phyloP scores from a whole-genome alignment of 2,888 invertebrate genomes.

The Eledona agricola region DNA sequence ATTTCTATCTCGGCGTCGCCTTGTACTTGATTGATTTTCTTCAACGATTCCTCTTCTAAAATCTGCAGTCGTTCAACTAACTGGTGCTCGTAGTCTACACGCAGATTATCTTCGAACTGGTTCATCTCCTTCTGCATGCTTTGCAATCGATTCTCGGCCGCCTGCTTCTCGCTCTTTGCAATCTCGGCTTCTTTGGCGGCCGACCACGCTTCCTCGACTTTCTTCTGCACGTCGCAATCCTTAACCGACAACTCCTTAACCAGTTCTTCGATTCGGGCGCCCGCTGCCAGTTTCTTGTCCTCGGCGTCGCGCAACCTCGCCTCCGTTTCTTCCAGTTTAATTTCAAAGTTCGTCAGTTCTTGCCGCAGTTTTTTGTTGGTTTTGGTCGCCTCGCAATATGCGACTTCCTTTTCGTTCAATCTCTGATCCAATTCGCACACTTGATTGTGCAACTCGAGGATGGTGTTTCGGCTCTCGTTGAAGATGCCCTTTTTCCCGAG shows the following conservation, averaged over 20 bases:
- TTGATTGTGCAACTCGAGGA: slow-evolving; percentile 59
- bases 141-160: slow-evolving; percentile 44
- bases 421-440: slow-evolving; percentile 61
- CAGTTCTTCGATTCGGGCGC: too few relatives aligned
- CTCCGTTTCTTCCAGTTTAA: slow-evolving; percentile 38
- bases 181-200: slow-evolving; percentile 42
- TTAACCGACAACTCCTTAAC: too few relatives aligned
- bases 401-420: slow-evolving; percentile 47
- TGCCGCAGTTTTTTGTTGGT: slow-evolving; percentile 20
- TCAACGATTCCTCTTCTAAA: slow-evolving; percentile 49
- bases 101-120: slow-evolving; percentile 40
- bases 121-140: slow-evolving; percentile 42
- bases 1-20: slow-evolving; percentile 46
- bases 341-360: slow-evolving; percentile 35
- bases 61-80: slow-evolving; percentile 44
- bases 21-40: slow-evolving; percentile 48
- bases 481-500: slow-evolving; percentile 23
- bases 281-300: slow-evolving; percentile 42
- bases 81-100: slow-evolving; percentile 44
- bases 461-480: slow-evolving; percentile 46
- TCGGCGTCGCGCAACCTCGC: slow-evolving; percentile 34
- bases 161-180: slow-evolving; percentile 48
- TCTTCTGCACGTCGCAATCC: too few relatives aligned
- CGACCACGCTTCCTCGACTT: slow-evolving; percentile 50
- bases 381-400: slow-evolving; percentile 23